phyloP scores from a whole-genome alignment of 2,888 invertebrate species.

The Melinaea menophilus region DNA sequence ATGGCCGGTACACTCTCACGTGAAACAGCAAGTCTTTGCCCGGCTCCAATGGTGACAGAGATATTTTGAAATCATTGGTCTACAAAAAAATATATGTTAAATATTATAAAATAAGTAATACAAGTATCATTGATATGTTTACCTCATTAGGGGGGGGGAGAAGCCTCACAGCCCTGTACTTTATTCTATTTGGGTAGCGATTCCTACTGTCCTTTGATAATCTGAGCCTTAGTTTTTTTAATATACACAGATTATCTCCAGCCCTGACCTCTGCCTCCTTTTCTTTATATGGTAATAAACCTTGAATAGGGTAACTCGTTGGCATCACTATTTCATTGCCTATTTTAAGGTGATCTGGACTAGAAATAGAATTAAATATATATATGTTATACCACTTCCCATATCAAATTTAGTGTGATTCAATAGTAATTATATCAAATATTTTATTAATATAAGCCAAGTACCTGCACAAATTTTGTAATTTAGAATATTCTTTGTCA shows the following conservation, averaged over 20 bases:
- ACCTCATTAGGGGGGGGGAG: slow-evolving; percentile 31
- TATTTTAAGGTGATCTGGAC: slow-evolving; percentile 50
- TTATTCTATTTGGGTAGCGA: slow-evolving; percentile 46
- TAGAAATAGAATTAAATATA: slow-evolving; percentile 37
- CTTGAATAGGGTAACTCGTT: slow-evolving; percentile 40
- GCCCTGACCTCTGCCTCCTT: slow-evolving; percentile 22
- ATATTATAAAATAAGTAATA: not conserved
- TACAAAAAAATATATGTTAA: slow-evolving; percentile 25
- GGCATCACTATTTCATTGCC: slow-evolving; percentile 51
- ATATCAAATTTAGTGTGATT: not conserved
- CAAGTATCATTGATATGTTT: not conserved
- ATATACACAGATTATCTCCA: slow-evolving; percentile 39
- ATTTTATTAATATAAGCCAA: not conserved
- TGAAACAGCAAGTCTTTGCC: slow-evolving; percentile 57
- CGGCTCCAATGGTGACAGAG: slow-evolving; percentile 43
- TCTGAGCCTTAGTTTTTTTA: slow-evolving; percentile 46
- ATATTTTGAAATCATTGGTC: slow-evolving; percentile 33
- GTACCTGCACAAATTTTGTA: slow-evolving; percentile 70
- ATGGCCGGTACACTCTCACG: slow-evolving; percentile 58
- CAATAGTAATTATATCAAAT: slow-evolving; percentile 2
- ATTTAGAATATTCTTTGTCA: slow-evolving; percentile 57
- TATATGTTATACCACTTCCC: not conserved
- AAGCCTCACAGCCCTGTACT: slow-evolving; percentile 53
- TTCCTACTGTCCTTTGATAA: slow-evolving; percentile 40
- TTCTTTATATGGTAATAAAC: slow-evolving; percentile 34